Evolutionary conservation across 2,113 vertebrate species (phyloP).

Genomic region (Echinops telfairi): DNA sequence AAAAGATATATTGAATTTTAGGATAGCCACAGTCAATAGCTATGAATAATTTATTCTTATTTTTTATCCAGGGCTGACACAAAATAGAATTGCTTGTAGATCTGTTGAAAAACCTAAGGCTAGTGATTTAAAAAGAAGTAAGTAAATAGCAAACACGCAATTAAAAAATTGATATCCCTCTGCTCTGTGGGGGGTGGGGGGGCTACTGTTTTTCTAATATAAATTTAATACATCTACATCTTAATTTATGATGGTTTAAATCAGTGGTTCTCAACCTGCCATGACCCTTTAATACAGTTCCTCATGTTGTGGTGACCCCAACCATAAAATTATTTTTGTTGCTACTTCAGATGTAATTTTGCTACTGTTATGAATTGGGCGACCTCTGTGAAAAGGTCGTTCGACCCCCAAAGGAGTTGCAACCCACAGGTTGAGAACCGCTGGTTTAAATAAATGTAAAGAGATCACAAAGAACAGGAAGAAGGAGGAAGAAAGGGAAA

Average conservation of each 20-base stretch:
- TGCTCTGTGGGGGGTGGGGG: no score
- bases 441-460: no score
- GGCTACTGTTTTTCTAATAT: constrained; percentile 31
- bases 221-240: constrained; percentile 15
- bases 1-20: constrained; percentile 57
- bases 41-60: constrained; percentile 61
- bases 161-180: no score
- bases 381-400: no score
- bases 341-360: no score
- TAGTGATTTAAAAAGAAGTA: constrained; percentile 29
- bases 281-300: no score
- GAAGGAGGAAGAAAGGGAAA: not conserved
- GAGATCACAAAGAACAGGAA: not conserved
- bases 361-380: no score
- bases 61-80: constrained; percentile 36
- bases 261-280: no score
- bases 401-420: no score
- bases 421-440: no score
- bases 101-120: constrained; percentile 26
- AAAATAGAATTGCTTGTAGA: constrained; percentile 25
- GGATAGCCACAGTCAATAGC: constrained; percentile 52
- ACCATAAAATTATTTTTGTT: no score
- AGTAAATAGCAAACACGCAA: not conserved
- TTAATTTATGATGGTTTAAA: constrained; percentile 32
- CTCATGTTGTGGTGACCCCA: no score